Evolutionary conservation across 2,888 invertebrate species (phyloP).

Genomic region (Acholoe squamosa): DNA sequence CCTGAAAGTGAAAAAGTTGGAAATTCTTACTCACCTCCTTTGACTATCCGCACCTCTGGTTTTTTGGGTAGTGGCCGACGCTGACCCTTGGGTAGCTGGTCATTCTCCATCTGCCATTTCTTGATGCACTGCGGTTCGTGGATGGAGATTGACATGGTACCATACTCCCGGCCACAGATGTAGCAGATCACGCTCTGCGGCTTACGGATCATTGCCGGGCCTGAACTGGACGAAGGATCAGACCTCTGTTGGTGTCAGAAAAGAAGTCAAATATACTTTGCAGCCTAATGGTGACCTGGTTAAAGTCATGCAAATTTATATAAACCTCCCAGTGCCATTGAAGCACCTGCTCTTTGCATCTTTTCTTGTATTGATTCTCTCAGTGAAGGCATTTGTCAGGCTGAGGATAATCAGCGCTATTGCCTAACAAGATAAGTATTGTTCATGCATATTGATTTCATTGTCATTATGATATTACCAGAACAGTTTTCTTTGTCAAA

Average conservation of each 20-base stretch:
- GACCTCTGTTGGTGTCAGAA: background rate
- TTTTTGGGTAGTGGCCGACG: constrained; percentile 86
- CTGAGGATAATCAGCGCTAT: too few relatives aligned
- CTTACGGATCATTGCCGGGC: background rate
- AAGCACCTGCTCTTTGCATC: too few relatives aligned
- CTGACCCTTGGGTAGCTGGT: constrained; percentile 85
- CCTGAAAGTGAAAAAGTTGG: background rate
- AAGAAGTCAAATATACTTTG: too few relatives aligned
- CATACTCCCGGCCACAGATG: constrained; percentile 88
- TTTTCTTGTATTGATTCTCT: too few relatives aligned
- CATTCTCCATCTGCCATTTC: constrained; percentile 87
- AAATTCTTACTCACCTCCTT: background rate
- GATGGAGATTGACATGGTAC: constrained; percentile 86
- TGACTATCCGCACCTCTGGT: constrained; percentile 79
- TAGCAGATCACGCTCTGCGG: constrained; percentile 84
- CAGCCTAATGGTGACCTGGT: too few relatives aligned
- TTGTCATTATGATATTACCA: too few relatives aligned
- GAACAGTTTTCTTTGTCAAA: too few relatives aligned
- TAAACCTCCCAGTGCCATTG: too few relatives aligned
- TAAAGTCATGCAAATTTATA: too few relatives aligned
- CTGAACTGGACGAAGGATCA: background rate
- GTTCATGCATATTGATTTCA: too few relatives aligned
- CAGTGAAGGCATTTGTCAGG: too few relatives aligned
- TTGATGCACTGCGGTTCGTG: constrained; percentile 89
- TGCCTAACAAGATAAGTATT: too few relatives aligned